Conservation (phyloP, 2,888 invertebrate genomes). For the Thymelicus acteon region DNA sequence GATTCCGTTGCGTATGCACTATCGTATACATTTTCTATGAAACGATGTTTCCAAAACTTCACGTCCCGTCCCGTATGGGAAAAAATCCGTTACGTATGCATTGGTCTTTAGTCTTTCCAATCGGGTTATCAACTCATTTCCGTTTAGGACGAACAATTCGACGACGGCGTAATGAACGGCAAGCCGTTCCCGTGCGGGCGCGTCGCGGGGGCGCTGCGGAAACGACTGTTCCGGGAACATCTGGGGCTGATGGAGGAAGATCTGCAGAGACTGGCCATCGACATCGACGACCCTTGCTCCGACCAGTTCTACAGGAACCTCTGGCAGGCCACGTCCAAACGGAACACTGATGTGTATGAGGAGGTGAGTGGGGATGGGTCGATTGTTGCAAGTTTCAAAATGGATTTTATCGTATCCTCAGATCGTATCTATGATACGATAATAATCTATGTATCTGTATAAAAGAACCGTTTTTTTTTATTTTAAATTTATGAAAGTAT, state of each 20-base stretch:
- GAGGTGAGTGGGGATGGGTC: constrained; percentile 67
- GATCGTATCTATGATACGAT: too few relatives aligned
- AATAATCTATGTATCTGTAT: too few relatives aligned
- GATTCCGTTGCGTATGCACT: too few relatives aligned
- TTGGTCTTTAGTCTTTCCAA: too few relatives aligned
- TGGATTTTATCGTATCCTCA: too few relatives aligned
- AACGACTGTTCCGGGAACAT: constrained; percentile 95
- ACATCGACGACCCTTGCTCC: constrained; percentile 91
- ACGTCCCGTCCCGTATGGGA: too few relatives aligned
- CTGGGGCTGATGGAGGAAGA: constrained; percentile 87
- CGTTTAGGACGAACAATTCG: constrained; percentile 90
- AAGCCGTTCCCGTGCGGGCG: constrained; percentile 92
- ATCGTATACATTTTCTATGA: too few relatives aligned
- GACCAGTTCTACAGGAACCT: constrained; percentile 93
- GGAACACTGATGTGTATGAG: constrained; percentile 96
- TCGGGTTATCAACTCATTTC: not conserved
- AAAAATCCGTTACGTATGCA: too few relatives aligned
- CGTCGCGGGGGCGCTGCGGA: constrained; percentile 93
- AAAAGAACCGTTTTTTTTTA: too few relatives aligned
- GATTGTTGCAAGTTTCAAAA: too few relatives aligned
- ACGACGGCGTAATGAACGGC: constrained; percentile 93
- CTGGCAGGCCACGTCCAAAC: constrained; percentile 92
- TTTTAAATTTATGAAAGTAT: too few relatives aligned
- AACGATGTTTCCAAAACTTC: too few relatives aligned
- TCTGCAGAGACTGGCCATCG: constrained; percentile 77